Percentiles rank a stretch among this genome's conserved stretches.
These are phyloP conservation scores for Erythrocercus mccallii DNA, from an alignment of 2,113 vertebrate species.

Conservation along the genomic window DNA sequence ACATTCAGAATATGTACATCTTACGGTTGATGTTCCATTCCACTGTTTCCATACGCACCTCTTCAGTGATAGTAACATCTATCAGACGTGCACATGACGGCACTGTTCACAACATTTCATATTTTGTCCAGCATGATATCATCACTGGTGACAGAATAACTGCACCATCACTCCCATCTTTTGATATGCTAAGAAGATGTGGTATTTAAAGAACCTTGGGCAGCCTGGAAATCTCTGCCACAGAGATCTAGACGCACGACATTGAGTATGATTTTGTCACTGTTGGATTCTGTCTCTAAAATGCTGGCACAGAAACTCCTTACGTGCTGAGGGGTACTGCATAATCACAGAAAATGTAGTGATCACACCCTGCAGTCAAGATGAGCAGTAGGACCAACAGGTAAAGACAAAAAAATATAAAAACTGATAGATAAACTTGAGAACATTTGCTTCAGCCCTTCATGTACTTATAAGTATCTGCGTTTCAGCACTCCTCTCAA, in stretches of 20 bases:
- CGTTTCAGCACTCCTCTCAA: slow-evolving; percentile 26
- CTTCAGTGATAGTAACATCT: not conserved
- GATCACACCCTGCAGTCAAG: not conserved
- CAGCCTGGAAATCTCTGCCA: not conserved
- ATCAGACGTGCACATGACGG: not conserved
- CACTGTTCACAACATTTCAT: not conserved
- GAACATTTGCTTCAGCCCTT: slow-evolving; percentile 1
- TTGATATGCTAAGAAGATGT: not conserved
- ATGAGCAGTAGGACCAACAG: not conserved
- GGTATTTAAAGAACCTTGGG: not conserved
- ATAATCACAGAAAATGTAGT: not conserved
- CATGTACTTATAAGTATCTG: not conserved
- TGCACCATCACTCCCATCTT: not conserved
- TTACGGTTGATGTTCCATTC: not conserved
- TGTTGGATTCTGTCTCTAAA: not conserved
- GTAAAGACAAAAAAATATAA: not conserved
- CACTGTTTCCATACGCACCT: not conserved
- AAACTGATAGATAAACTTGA: not conserved
- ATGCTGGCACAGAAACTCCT: not conserved
- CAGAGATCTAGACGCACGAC: not conserved
- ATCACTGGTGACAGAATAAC: not conserved
- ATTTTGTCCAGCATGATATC: not conserved
- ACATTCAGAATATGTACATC: not conserved
- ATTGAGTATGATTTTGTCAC: not conserved
- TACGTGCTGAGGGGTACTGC: not conserved